Percentiles rank a stretch among this genome's conserved stretches.
Evolutionary conservation across 2,113 vertebrate species (phyloP).

Genomic region (Fulica atra): DNA sequence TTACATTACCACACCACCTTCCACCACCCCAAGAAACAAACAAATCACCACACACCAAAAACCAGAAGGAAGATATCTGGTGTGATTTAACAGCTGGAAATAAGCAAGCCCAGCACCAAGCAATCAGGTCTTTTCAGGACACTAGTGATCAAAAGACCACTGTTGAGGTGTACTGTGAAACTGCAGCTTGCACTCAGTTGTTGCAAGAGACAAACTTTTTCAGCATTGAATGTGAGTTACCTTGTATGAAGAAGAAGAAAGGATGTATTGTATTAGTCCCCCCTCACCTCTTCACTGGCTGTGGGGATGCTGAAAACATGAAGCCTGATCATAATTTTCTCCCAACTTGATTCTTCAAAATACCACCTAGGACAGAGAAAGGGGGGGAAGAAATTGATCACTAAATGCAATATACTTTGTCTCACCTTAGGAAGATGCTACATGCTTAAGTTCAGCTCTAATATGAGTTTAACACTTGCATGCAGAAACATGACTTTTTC

Average conservation of each 20-base stretch:
- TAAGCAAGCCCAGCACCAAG: background rate
- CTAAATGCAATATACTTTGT: background rate
- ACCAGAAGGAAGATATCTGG: background rate
- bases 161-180: background rate
- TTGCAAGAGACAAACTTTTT: background rate
- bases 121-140: conserved; percentile 31
- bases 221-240: background rate
- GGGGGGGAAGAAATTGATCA: background rate
- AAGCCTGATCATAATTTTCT: background rate
- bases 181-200: background rate
- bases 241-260: background rate
- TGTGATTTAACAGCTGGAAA: conserved; percentile 14
- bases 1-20: background rate
- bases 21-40: background rate
- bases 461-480: background rate
- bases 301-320: background rate
- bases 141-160: background rate
- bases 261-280: background rate
- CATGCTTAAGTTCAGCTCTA: background rate
- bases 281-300: background rate
- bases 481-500: background rate
- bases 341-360: background rate
- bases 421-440: background rate
- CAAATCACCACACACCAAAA: background rate
- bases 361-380: background rate